Base-by-base conservation (phyloP, 2,113 vertebrate species). In the Thunnus thynnus region DNA sequence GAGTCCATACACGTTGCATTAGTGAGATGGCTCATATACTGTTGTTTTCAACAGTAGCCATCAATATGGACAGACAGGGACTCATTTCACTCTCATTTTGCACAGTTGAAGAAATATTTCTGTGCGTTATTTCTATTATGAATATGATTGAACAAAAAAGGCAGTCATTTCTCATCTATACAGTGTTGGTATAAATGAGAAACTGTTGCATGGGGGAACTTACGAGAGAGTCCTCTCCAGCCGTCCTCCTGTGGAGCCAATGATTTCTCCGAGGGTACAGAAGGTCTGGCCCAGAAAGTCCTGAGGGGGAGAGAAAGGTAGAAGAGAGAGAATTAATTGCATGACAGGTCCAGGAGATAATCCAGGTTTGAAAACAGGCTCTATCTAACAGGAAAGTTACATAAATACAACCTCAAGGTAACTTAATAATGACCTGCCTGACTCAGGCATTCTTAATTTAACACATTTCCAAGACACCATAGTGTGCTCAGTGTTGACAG, bases 281-380 rank as follows among this genome's bases (percentile, higher is more conserved):
- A 96, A 96, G 20, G 94, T 96, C 90, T 96, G 95, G 69, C 95
- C 95, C 75, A 96, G 91, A 84, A 96, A 96, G 82, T 95, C 94
- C 95, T 96, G 48, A 4, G 12, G 60, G 50, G 41, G 10, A 47
- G 17, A 25, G 41, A 51, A 41, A 32, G 62, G 72, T 16, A 46
- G 46, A 46, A 62, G 25, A 62, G 62, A 76, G 3, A 74, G 12
- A 52, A 57, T 77, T 80, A 80, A 63, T 72, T 76, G 47, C 18
- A 36, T 13, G 50, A 17, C n/a, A 62, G 46, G 58, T 27, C 51
- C 25, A 46, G 27, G 27, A 67, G 36, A 56, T 50, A 18, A 30
- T 20, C 14, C 22, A 51, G 18, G 47, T 32, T 71, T 46, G 12
- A 57, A 13, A 65, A 13, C 18, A 46, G 47, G 36, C 20, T 55